Evolutionary conservation across 2,888 invertebrate genomes (phyloP), one percentile per base, ranked within the genome.

Genomic region (Smittia aterrima): DNA sequence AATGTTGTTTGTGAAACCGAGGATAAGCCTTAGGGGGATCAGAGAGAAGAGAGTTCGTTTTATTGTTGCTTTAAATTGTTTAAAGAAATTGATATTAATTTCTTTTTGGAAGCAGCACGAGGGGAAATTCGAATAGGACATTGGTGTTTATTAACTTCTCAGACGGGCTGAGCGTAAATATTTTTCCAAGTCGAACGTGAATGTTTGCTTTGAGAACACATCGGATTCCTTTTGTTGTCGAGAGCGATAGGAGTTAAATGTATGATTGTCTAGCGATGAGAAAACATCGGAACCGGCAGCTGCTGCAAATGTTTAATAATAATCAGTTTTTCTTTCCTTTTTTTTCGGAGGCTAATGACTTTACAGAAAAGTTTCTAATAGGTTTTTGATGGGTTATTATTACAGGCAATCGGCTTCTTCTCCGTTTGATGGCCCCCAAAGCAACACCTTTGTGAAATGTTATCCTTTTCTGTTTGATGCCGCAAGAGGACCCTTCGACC

Each of bases 221-320:
- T 38, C 9, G 16, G 47, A 47, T 47, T 47, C 16, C 47, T 58
- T 58, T 58, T 58, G 20, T 58, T 58, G 20, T 47, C 47, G 4
- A 22, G 18, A 18, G 58, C 7, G 22, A 20, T 58, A 22, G 22
- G 20, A 18, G 18, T 58, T n/a, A 22, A 58, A 58, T 58, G 58
- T 11, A 58, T 32, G 32, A 32, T 47, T 47, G 47, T 47, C 47
- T 58, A 58, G 58, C 9, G 58, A 47, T 47, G 47, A 47, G 47
- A 38, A 47, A 47, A 47, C 47, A 13, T 47, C n/a, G 47, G 18
- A 58, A 58, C 7, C 27, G 53, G 32, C 70, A 70, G 70, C 70
- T 41, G 70, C 70, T 70, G 70, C 53, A 70, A 58, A 70, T 70
- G 53, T 70, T 70, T 20, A 70, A 53, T 25, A 53, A 54, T 70